Percentiles rank a stretch among this genome's conserved stretches.
phyloP scores from a whole-genome alignment of 2,888 invertebrate genomes.

The Leptopilina myrica region DNA sequence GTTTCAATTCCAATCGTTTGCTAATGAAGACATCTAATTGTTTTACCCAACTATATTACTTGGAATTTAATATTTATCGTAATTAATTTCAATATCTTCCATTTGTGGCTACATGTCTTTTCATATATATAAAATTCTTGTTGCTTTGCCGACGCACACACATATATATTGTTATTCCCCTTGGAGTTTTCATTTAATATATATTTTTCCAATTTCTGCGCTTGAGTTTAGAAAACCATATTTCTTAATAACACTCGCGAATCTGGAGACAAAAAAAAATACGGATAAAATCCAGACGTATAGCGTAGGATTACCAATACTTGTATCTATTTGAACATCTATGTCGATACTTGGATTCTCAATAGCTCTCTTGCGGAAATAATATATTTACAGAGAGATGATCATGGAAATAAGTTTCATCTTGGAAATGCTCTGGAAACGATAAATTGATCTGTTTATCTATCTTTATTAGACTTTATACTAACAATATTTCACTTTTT shows the following conservation, averaged over 20 bases:
- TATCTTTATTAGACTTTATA: not conserved
- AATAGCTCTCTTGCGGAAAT: constrained; percentile 1
- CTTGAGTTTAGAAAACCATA: constrained; percentile 1
- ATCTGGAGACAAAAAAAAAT: constrained; percentile 1
- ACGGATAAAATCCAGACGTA: constrained; percentile 17
- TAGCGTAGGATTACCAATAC: constrained; percentile 4
- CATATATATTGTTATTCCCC: too few species aligned
- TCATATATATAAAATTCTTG: too few species aligned
- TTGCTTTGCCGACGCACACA: too few species aligned
- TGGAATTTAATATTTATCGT: too few species aligned
- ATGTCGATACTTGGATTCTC: constrained; percentile 23
- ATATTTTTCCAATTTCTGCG: not conserved
- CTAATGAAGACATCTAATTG: too few species aligned
- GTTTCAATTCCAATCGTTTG: too few species aligned
- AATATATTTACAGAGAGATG: constrained; percentile 5
- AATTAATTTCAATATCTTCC: too few species aligned
- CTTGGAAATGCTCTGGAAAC: not conserved
- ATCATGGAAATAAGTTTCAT: not conserved
- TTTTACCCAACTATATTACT: too few species aligned
- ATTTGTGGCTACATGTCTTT: too few species aligned
- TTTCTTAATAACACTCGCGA: constrained; percentile 11
- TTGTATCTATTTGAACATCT: constrained; percentile 7
- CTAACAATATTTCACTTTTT: not conserved
- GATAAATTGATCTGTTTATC: not conserved
- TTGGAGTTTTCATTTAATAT: not conserved